Base-by-base conservation (phyloP, 2,113 vertebrate species). In the Oryzias celebensis region DNA sequence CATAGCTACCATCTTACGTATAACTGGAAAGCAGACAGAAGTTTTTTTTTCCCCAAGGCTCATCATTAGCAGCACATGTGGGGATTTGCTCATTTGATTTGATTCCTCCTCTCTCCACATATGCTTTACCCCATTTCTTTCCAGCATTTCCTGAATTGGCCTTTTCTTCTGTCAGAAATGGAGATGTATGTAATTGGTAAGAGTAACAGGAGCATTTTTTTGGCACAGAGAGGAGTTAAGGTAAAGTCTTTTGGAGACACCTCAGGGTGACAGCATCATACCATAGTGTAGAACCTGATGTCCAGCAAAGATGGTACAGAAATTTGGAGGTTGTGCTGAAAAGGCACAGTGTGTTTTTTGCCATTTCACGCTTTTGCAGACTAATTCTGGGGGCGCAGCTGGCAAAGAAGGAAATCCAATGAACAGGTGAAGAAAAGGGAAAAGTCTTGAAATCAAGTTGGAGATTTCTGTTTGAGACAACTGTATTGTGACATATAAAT, bases 61-160 rank as follows among this genome's bases (percentile, higher is more conserved):
- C 72, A 71, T 87, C 81, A 78, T 88, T 85, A 86, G 48, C 49
- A 17, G 24, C 62, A 59, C 76, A 71, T 62, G 68, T 63, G 45
- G 58, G 62, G 63, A 77, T 64, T 79, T 31, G 73, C 64, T 87
- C 77, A 84, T 81, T 87, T 86, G 67, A 88, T 89, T 80, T 81
- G 72, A 77, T 68, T 61, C 22, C 68, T 49, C 24, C 26, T 68
- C 62, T 66, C 56, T 63, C 28, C 42, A 48, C 58, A 68, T 41
- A 52, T 59, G 26, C 53, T 71, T 50, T 58, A 41, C 53, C 53
- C 73, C 74, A 54, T 73, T 56, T 78, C 59, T 52, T 58, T 41
- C 18, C 68, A 41, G 8, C 17, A 22, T 59, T 65, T 68, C 56
- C 58, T 51, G n/a, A 54, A n/a, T 12, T 36, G n/a, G 61, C 52